Percentiles rank a stretch among this genome's conserved stretches.
Evolutionary conservation across 37 sponge, comb jelly and placozoan species (phyloP).

Genomic region (Ephydatia muelleri): DNA sequence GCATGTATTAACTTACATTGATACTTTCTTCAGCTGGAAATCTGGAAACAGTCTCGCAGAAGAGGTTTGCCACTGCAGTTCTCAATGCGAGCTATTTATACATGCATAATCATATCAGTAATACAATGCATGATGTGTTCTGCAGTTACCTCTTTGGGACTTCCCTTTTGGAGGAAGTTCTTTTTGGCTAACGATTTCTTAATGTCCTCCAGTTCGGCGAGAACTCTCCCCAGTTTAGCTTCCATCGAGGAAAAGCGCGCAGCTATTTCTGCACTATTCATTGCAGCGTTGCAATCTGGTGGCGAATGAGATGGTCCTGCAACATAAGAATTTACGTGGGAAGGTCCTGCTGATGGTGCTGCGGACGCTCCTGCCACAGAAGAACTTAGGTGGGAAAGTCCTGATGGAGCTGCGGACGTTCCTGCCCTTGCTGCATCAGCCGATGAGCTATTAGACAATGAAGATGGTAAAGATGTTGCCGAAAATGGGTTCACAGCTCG

Average conservation of each 20-base stretch:
- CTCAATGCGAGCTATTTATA: background rate
- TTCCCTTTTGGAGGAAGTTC: background rate
- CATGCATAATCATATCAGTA: no score
- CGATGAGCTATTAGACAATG: background rate
- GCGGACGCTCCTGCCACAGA: background rate
- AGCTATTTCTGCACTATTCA: background rate
- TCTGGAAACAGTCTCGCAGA: background rate
- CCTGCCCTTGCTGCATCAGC: background rate
- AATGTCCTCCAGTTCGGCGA: background rate
- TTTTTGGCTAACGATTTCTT: background rate
- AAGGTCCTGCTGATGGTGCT: background rate
- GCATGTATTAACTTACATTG: background rate
- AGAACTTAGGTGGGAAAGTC: background rate
- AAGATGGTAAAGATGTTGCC: background rate
- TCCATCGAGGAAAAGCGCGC: conserved; percentile 1
- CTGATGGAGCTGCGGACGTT: background rate
- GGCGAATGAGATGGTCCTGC: background rate
- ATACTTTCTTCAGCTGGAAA: background rate
- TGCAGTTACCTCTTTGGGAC: background rate
- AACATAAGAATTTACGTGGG: background rate
- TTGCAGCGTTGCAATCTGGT: background rate
- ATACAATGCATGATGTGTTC: background rate
- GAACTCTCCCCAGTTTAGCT: background rate
- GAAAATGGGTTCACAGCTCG: no score
- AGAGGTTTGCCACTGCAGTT: background rate